phyloP scores from a whole-genome alignment of 2,888 invertebrate genomes.

The Chaitophorus viminalis region DNA sequence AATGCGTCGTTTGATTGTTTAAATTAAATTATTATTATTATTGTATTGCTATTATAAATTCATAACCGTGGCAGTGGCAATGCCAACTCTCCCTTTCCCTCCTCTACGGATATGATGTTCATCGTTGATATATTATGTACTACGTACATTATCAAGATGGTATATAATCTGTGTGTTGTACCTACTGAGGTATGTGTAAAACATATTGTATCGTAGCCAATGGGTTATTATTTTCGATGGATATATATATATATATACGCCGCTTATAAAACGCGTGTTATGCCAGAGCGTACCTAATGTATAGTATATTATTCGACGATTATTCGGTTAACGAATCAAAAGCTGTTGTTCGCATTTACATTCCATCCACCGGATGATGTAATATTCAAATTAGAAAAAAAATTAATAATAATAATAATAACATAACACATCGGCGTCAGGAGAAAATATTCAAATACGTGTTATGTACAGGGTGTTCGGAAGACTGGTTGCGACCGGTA shows the following conservation, averaged over 20 bases:
- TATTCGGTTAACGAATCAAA: slow-evolving; percentile 24
- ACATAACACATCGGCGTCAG: background rate
- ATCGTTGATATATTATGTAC: too few species aligned
- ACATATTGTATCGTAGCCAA: too few species aligned
- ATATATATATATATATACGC: too few species aligned
- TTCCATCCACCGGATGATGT: slow-evolving; percentile 26
- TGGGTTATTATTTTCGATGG: too few species aligned
- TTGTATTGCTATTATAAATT: background rate
- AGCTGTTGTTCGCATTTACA: background rate
- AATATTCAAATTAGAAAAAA: slow-evolving; percentile 49
- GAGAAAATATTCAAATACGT: slow-evolving; percentile 51
- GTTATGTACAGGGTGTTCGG: slow-evolving; percentile 38
- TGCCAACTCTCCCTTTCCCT: background rate
- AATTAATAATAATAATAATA: background rate
- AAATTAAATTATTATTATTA: background rate
- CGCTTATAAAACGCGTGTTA: background rate
- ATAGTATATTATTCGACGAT: background rate
- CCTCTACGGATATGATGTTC: too few species aligned
- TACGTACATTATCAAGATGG: background rate
- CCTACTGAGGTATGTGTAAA: background rate
- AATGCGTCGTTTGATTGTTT: background rate
- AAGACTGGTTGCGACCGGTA: background rate
- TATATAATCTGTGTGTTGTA: background rate
- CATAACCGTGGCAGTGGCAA: slow-evolving; percentile 12
- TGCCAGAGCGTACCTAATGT: background rate